These are phyloP conservation scores for Pocillopora meandrina DNA, from an alignment of 92 coral and sea anemone species.

Conservation along the genomic window DNA sequence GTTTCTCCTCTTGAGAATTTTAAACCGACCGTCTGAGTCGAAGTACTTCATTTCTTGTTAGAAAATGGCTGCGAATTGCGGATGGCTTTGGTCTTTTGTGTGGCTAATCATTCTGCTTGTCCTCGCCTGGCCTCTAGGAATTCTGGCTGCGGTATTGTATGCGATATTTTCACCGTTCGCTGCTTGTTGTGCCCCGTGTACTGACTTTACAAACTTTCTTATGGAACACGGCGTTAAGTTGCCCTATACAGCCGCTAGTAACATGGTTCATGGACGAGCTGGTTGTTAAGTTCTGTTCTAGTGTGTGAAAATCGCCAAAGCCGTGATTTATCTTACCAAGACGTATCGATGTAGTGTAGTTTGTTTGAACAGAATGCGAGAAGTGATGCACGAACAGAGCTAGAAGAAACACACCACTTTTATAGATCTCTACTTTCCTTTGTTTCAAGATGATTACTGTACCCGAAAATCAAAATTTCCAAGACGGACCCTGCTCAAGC, in stretches of 20 bases:
- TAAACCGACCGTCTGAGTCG: not conserved
- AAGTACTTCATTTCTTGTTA: not conserved
- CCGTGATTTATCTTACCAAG: not conserved
- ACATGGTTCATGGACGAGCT: conserved; percentile 90
- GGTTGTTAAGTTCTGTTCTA: conserved; percentile 55
- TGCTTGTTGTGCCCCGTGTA: conserved; percentile 90
- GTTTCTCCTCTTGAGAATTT: not conserved
- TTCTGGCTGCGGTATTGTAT: conserved; percentile 89
- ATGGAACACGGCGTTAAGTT: conserved; percentile 82
- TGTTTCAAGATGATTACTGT: not conserved
- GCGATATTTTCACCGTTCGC: conserved; percentile 94
- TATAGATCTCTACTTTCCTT: not conserved
- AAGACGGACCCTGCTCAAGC: not conserved
- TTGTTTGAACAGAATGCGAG: not conserved
- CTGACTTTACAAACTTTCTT: conserved; percentile 81
- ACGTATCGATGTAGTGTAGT: not conserved
- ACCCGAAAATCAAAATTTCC: not conserved
- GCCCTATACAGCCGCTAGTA: conserved; percentile 86
- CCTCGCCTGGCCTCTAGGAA: conserved; percentile 94
- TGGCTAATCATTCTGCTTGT: conserved; percentile 79
- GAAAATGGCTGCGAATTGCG: conserved; percentile 75
- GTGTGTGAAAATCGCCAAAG: not conserved
- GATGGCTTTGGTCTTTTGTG: conserved; percentile 94
- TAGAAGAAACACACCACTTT: not conserved
- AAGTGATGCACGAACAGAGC: not conserved